Evolutionary conservation across 1,140 invertebrate genomes (phyloP).

Genomic region (Cataglyphis hispanica): DNA sequence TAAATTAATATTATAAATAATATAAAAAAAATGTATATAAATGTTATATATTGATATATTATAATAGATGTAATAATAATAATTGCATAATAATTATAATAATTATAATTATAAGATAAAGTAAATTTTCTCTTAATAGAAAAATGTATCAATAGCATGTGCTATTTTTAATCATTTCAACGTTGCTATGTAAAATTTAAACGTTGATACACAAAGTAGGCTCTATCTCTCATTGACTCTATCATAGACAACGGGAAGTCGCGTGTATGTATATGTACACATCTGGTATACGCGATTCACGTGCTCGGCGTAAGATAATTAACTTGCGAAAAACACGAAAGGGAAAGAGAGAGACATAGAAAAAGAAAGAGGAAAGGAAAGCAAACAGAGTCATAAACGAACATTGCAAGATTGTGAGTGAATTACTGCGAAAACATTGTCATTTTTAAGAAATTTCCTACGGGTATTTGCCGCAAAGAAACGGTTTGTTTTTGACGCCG

Average conservation of each 20-base stretch:
- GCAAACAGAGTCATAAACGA: not conserved
- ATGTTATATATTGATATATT: not conserved
- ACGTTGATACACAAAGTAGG: conserved; percentile 19
- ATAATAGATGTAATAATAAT: not conserved
- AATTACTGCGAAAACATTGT: not conserved
- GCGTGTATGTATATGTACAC: conserved; percentile 13
- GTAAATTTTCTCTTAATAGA: conserved; percentile 3
- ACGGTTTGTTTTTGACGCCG: conserved; percentile 59
- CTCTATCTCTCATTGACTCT: conserved; percentile 36
- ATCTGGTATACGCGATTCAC: conserved; percentile 55
- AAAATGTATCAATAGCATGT: conserved; percentile 30
- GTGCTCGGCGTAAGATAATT: conserved; percentile 56
- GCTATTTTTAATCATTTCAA: conserved; percentile 46
- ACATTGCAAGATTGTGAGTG: not conserved
- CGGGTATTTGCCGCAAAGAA: conserved; percentile 30
- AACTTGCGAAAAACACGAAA: conserved; percentile 27
- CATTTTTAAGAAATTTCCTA: conserved; percentile 5
- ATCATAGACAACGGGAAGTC: conserved; percentile 58
- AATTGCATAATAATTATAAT: conserved; percentile 18
- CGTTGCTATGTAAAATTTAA: conserved; percentile 25
- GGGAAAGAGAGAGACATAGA: not conserved
- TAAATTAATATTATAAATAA: too few relatives aligned
- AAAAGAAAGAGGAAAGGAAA: not conserved
- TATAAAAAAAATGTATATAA: not conserved
- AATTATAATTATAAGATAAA: not conserved